A percentile compares a stretch with the other conserved stretches of the same genome.
Conservation (phyloP, 2,113 vertebrate genomes). For the Ammodramus savannarum region DNA sequence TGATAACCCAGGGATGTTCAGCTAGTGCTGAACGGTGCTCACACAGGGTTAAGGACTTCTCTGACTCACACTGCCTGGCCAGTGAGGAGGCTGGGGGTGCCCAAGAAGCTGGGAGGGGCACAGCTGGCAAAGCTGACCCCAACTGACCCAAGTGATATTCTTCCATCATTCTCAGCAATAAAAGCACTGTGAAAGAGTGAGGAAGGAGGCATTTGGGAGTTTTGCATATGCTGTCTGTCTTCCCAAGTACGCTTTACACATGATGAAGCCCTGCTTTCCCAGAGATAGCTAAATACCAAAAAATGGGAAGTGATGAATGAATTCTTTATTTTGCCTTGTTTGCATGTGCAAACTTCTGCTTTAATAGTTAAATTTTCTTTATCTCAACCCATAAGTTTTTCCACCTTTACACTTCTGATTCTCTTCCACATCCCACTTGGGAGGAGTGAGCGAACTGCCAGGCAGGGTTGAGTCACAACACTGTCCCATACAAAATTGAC, state of each 20-base stretch:
- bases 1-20: neutral
- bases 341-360: fast-evolving
- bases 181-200: neutral
- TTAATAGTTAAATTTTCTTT: neutral
- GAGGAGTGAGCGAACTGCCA: neutral
- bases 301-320: neutral
- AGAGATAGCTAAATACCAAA: neutral
- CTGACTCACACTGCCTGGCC: neutral
- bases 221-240: neutral
- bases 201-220: neutral
- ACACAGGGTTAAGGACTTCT: neutral
- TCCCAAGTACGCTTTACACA: neutral
- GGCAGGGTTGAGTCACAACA: neutral
- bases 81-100: fast-evolving
- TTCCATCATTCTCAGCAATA: neutral
- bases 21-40: neutral
- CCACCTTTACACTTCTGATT: neutral
- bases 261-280: neutral
- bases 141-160: neutral
- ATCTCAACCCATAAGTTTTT: neutral
- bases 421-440: neutral
- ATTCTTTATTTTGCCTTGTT: neutral
- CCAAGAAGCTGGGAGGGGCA: neutral
- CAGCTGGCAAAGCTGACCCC: neutral
- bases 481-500: neutral